Evolutionary conservation across 2,888 invertebrate genomes (phyloP).

Genomic region (Cybosia mesomella): DNA sequence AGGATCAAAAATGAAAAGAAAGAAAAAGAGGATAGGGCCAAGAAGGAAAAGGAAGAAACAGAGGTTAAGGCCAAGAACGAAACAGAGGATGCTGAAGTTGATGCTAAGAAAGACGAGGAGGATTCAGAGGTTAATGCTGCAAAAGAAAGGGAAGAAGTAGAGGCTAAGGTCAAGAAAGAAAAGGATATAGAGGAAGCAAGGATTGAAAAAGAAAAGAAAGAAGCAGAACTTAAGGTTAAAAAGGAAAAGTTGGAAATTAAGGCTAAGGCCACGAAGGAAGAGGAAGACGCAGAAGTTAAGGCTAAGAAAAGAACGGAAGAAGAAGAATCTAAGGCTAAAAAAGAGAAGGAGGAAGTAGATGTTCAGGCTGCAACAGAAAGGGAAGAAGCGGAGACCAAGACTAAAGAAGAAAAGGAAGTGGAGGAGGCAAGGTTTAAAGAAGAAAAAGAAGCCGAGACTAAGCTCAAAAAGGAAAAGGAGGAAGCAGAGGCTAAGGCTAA

Average conservation of each 20-base stretch:
- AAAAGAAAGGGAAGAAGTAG: no score
- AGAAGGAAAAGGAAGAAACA: background rate
- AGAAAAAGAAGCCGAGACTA: slow-evolving; percentile 4
- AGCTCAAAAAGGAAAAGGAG: slow-evolving; percentile 19
- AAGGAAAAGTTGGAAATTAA: background rate
- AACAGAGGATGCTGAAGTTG: no score
- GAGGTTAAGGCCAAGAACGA: slow-evolving; percentile 2
- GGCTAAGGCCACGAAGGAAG: background rate
- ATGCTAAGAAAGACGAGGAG: no score
- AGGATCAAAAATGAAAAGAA: slow-evolving; percentile 5
- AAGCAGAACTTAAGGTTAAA: background rate
- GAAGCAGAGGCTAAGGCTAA: background rate
- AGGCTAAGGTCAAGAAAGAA: no score
- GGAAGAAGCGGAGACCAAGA: slow-evolving; percentile 52
- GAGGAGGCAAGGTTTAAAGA: slow-evolving; percentile 3
- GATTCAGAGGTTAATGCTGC: no score
- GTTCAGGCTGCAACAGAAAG: slow-evolving; percentile 22
- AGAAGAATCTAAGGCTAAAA: background rate
- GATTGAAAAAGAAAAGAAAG: no score
- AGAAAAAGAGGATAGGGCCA: background rate
- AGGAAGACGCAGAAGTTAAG: background rate
- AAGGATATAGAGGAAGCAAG: no score
- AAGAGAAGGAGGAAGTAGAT: slow-evolving; percentile 11
- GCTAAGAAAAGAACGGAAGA: no score
- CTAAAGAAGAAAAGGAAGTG: slow-evolving; percentile 43